Evolutionary conservation across 1,140 invertebrate genomes (phyloP), one percentile per base, ranked within the genome.

Genomic region (Drosophila nebulosa): DNA sequence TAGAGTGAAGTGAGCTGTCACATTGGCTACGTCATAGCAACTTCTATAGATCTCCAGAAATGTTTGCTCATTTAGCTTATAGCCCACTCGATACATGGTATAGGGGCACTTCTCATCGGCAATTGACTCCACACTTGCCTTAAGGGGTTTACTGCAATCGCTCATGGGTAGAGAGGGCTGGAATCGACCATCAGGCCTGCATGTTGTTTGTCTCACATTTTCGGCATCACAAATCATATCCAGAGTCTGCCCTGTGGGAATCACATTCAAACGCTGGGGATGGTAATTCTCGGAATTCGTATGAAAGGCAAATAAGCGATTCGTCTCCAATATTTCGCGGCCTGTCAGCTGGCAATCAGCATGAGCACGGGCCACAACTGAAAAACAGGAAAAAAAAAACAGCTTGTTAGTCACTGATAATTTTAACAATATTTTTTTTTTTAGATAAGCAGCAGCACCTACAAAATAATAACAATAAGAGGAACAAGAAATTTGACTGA

Each of bases 31-130:
- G 18, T 79, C 39, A 18, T 51, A 79, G 26, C 75, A 78, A 9
- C 58, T 74, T 26, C 77, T 27, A 27, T 71, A 79, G 10, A 79
- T 22, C 32, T 79, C 77, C 9, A 79, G 30, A 26, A 74, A 69
- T n/a, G 3, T 7, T 0, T n/a, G 6, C 7, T 9, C 50, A 10
- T 21, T 55, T 1, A 73, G 27, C 10, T 50, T 27, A 21, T 63
- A 66, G 6, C 77, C 75, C 4, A 79, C 70, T 9, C 39, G 26
- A 9, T 63, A 63, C 61, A 55, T 63, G 2, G 18, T 30, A n/a
- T 26, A 26, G 0, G n/a, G n/a, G 10, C 75, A 79, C 12, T 30
- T 60, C 0, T 9, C 5, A 62, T 64, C 56, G 1, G 4, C 4
- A n/a, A 36, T 18, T 0, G 2, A 6, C n/a, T 59, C 42, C 21